Percentiles rank a stretch among this genome's conserved stretches.
Conservation (phyloP, 1,140 invertebrate genomes). For the Metaphire vulgaris region DNA sequence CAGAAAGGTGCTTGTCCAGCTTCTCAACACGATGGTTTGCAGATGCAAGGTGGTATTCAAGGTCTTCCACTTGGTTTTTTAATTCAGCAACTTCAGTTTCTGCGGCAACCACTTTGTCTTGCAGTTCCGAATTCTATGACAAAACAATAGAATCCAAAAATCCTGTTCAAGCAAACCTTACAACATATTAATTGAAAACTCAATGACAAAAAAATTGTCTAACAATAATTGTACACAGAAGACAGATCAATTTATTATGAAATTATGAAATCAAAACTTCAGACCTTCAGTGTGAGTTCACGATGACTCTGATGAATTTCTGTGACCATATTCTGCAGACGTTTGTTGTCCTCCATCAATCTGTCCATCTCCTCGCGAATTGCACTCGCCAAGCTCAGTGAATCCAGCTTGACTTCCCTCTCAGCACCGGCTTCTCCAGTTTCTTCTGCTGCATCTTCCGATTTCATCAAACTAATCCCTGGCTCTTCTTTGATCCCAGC, state of each 20-base stretch:
- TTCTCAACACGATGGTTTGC: constrained; percentile 74
- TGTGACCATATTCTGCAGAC: constrained; percentile 84
- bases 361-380: constrained; percentile 66
- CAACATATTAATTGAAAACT: no score
- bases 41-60: constrained; percentile 88
- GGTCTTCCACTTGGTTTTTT: constrained; percentile 89
- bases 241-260: no score
- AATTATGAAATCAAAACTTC: constrained; percentile 13
- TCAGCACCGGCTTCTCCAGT: constrained; percentile 29
- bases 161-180: no score
- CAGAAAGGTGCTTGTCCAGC: constrained; percentile 60
- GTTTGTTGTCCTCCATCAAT: constrained; percentile 81
- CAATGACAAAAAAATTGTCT: no score
- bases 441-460: constrained; percentile 4
- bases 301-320: constrained; percentile 89
- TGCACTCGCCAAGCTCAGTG: constrained; percentile 68
- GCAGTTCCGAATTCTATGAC: constrained; percentile 74
- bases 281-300: constrained; percentile 75
- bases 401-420: constrained; percentile 43
- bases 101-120: constrained; percentile 80
- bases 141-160: no score
- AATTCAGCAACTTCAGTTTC: constrained; percentile 90
- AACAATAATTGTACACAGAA: no score
- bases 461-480: neutral
- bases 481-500: neutral